phyloP scores from a whole-genome alignment of 2,797 vertebrate species.

The Bovichtus variegatus region DNA sequence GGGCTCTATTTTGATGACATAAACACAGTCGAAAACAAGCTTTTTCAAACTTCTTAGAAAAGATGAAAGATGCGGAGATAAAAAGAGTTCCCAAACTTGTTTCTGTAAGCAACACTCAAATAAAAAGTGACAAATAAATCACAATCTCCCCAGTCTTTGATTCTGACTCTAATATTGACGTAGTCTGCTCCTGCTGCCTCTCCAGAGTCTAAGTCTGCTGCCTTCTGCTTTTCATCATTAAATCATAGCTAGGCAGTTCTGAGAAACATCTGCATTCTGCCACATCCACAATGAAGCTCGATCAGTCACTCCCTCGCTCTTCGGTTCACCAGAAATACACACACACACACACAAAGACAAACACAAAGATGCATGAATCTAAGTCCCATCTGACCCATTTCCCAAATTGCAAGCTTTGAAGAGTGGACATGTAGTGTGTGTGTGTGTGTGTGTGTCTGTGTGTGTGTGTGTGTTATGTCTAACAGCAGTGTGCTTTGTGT shows the following conservation, averaged over 20 bases:
- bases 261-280: conserved; percentile 81
- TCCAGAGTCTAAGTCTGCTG: conserved; percentile 60
- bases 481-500: conserved; percentile 35
- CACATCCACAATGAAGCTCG: conserved; percentile 63
- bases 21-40: conserved; percentile 64
- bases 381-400: conserved; percentile 72
- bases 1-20: conserved; percentile 67
- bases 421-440: conserved; percentile 34
- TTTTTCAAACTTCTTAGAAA: conserved; percentile 66
- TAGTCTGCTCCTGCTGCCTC: conserved; percentile 69
- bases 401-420: conserved; percentile 64
- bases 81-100: conserved; percentile 69
- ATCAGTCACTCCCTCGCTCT: conserved; percentile 64
- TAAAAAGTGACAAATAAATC: conserved; percentile 80
- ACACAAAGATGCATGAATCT: conserved; percentile 66
- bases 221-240: conserved; percentile 79
- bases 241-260: conserved; percentile 72
- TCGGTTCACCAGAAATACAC: conserved; percentile 46
- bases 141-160: conserved; percentile 73
- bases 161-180: conserved; percentile 74
- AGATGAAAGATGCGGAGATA: conserved; percentile 67
- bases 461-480: conserved; percentile 6
- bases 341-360: conserved; percentile 37
- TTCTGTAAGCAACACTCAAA: conserved; percentile 73
- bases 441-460: conserved; percentile 27